Percentiles rank a stretch among this genome's conserved stretches.
Evolutionary conservation across 2,888 invertebrate species (phyloP).

Genomic region (Achlya flavicornis): DNA sequence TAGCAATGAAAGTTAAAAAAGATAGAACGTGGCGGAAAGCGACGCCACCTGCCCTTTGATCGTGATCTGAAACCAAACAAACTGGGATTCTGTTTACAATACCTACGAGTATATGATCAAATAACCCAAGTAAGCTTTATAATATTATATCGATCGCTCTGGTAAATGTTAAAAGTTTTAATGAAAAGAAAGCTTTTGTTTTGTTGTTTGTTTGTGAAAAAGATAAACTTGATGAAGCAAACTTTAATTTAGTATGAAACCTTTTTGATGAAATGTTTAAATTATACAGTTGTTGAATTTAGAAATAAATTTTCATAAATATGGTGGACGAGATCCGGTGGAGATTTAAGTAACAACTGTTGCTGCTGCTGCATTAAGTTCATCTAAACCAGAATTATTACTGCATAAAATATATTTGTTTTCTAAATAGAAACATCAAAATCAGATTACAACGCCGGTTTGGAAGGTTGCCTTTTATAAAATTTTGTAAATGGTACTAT

Average conservation of each 20-base stretch:
- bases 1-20: constrained; percentile 43
- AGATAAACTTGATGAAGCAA: constrained; percentile 23
- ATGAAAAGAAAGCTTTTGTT: constrained; percentile 20
- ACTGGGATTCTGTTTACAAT: constrained; percentile 46
- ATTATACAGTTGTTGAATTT: neutral
- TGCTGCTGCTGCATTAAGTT: too few species aligned
- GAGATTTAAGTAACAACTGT: too few species aligned
- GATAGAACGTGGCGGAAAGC: constrained; percentile 39
- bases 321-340: too few species aligned
- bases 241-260: neutral
- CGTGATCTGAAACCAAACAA: constrained; percentile 53
- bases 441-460: too few species aligned
- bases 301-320: too few species aligned
- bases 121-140: constrained; percentile 27
- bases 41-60: constrained; percentile 54
- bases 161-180: constrained; percentile 16
- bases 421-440: too few species aligned
- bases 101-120: constrained; percentile 35
- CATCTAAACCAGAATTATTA: too few species aligned
- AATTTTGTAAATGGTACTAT: too few species aligned
- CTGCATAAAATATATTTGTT: too few species aligned
- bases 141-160: constrained; percentile 34
- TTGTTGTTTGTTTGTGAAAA: constrained; percentile 18
- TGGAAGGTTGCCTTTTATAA: too few species aligned
- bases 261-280: neutral